Conservation (phyloP, 2,888 invertebrate species). For the Copidosoma aretas region DNA sequence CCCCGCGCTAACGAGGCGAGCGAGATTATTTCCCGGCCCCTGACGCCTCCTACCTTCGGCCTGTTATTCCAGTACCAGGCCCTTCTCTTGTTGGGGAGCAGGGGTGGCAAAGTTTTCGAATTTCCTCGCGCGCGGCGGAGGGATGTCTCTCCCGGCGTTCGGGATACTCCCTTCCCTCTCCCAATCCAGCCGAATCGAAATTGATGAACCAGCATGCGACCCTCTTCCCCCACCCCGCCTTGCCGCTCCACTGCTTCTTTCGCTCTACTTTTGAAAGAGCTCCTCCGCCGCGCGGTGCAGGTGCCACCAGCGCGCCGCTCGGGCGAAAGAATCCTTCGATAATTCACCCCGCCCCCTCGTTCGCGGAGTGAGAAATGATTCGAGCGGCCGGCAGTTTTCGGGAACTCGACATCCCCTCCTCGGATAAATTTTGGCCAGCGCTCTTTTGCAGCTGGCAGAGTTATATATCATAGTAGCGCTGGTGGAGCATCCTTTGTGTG, state of each 20-base stretch:
- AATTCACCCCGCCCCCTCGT: slow-evolving; percentile 30
- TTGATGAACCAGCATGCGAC: slow-evolving; percentile 32
- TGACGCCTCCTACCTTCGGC: slow-evolving; percentile 17
- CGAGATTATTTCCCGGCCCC: slow-evolving; percentile 49
- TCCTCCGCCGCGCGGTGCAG: neutral
- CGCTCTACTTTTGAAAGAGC: no score
- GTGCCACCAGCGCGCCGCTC: neutral
- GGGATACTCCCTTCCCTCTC: slow-evolving; percentile 11
- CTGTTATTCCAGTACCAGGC: slow-evolving; percentile 24
- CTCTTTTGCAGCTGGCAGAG: no score
- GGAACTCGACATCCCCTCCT: no score
- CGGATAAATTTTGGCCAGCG: no score
- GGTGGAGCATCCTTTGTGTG: no score
- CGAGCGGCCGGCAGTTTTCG: neutral
- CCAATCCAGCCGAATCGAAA: slow-evolving; percentile 31
- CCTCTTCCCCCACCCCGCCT: slow-evolving; percentile 5
- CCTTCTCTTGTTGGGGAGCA: slow-evolving; percentile 11
- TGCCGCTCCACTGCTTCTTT: slow-evolving; percentile 26
- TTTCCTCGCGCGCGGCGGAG: slow-evolving; percentile 20
- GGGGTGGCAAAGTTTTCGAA: slow-evolving; percentile 39
- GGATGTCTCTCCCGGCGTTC: neutral
- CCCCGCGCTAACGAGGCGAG: slow-evolving; percentile 41
- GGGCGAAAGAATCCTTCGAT: slow-evolving; percentile 26
- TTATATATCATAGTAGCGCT: no score
- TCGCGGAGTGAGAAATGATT: slow-evolving; percentile 35